Evolutionary conservation across 30 jellyfish, hydroid and myxozoan species (phyloP).

Genomic region (Turritopsis dohrnii): DNA sequence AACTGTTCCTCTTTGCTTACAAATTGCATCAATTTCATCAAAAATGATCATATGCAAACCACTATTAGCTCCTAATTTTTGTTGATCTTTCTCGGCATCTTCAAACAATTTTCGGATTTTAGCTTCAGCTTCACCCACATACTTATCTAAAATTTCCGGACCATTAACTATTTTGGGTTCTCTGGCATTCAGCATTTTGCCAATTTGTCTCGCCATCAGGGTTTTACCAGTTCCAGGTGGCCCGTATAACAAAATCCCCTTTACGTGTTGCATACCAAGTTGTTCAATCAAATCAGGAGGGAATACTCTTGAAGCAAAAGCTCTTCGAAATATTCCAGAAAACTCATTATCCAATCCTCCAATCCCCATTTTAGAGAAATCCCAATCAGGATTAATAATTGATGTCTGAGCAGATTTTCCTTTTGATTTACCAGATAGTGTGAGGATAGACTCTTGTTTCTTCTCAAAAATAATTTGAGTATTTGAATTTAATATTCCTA

Average conservation of each 20-base stretch:
- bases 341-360: constrained; percentile 99
- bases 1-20: constrained; percentile 94
- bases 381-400: constrained; percentile 96
- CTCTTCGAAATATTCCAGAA: constrained; percentile 87
- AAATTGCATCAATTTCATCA: constrained; percentile 98
- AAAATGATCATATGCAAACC: constrained; percentile 94
- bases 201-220: constrained; percentile 93
- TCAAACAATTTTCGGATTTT: constrained; percentile 74
- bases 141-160: constrained; percentile 96
- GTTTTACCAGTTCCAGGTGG: constrained; percentile 99
- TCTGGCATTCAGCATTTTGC: constrained; percentile 91
- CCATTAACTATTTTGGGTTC: constrained; percentile 98
- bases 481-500: constrained; percentile 73
- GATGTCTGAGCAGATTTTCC: constrained; percentile 85
- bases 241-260: constrained; percentile 90
- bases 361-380: constrained; percentile 94
- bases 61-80: constrained; percentile 73
- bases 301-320: constrained; percentile 97
- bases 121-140: constrained; percentile 99
- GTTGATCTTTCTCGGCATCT: constrained; percentile 84
- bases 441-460: constrained; percentile 52
- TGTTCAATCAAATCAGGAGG: constrained; percentile 97
- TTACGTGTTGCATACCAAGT: constrained; percentile 96
- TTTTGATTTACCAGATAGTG: constrained; percentile 74
- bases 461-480: constrained; percentile 64